Percentiles rank a stretch among this genome's conserved stretches.
These are phyloP conservation scores for Kradibia gibbosae DNA, from an alignment of 1,140 invertebrate species.

Conservation along the genomic window DNA sequence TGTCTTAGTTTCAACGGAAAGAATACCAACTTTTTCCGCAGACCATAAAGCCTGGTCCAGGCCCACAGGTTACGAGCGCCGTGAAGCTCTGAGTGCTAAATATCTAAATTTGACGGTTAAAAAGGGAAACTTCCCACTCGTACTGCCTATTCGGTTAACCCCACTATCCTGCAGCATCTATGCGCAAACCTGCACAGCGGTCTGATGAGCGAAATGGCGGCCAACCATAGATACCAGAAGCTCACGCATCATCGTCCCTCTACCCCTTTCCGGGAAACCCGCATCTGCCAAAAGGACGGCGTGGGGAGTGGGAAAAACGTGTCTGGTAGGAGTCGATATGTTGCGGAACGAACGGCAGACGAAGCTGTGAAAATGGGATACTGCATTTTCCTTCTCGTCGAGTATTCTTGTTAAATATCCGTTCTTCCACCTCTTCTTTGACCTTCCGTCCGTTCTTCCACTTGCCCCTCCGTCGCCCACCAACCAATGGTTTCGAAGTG, in stretches of 20 bases:
- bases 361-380: slow-evolving; percentile 47
- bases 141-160: background rate
- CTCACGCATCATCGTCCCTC: background rate
- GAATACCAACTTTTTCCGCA: background rate
- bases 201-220: background rate
- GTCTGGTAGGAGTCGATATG: slow-evolving; percentile 19
- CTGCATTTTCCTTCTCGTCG: background rate
- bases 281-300: background rate
- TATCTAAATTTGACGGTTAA: background rate
- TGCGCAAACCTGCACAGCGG: background rate
- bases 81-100: slow-evolving; percentile 15
- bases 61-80: slow-evolving; percentile 53
- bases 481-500: slow-evolving; percentile 2
- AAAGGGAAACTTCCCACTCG: background rate
- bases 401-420: slow-evolving; percentile 4
- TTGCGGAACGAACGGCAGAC: slow-evolving; percentile 59
- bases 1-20: slow-evolving; percentile 12
- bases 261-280: background rate
- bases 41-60: background rate
- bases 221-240: background rate
- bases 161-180: background rate
- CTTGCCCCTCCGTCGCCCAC: background rate
- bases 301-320: slow-evolving; percentile 28
- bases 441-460: background rate
- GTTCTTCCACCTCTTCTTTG: background rate